These are phyloP conservation scores for Phanerotoma sp. DNA, from an alignment of 2,888 invertebrate species.

Conservation along the genomic window DNA sequence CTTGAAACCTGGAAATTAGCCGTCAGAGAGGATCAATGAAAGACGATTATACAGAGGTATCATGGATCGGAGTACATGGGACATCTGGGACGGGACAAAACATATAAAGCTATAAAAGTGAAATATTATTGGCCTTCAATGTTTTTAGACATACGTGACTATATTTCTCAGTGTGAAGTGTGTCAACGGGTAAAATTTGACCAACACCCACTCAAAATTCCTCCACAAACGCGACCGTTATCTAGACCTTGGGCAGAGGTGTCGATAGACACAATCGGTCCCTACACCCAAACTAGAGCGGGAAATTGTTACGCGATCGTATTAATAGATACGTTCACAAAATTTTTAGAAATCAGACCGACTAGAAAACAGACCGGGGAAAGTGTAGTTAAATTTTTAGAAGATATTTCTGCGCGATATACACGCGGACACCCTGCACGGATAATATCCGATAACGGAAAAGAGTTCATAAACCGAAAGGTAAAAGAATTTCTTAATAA, in stretches of 20 bases:
- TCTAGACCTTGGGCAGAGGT: constrained; percentile 17
- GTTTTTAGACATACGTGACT: constrained; percentile 10
- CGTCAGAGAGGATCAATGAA: neutral
- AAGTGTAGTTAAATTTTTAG: constrained; percentile 2
- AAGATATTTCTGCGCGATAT: constrained; percentile 15
- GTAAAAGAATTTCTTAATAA: neutral
- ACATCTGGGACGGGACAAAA: constrained; percentile 23
- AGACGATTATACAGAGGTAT: neutral
- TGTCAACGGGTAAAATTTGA: constrained; percentile 18
- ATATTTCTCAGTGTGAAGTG: constrained; percentile 12
- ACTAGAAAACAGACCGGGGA: constrained; percentile 6
- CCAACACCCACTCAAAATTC: constrained; percentile 11
- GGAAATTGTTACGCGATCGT: constrained; percentile 20
- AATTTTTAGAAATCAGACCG: constrained; percentile 17
- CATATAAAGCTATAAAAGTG: constrained; percentile 15
- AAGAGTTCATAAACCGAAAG: neutral
- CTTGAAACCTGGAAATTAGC: constrained; percentile 20
- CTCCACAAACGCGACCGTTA: constrained; percentile 6
- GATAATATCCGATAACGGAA: neutral
- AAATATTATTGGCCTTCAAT: constrained; percentile 23
- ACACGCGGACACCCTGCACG: neutral
- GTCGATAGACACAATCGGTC: constrained; percentile 14
- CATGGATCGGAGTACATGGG: constrained; percentile 1
- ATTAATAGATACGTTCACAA: constrained; percentile 17
- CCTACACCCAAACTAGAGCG: constrained; percentile 7